These are phyloP conservation scores for Eptatretus atami DNA, from an alignment of 2,797 vertebrate species.

Conservation along the genomic window DNA sequence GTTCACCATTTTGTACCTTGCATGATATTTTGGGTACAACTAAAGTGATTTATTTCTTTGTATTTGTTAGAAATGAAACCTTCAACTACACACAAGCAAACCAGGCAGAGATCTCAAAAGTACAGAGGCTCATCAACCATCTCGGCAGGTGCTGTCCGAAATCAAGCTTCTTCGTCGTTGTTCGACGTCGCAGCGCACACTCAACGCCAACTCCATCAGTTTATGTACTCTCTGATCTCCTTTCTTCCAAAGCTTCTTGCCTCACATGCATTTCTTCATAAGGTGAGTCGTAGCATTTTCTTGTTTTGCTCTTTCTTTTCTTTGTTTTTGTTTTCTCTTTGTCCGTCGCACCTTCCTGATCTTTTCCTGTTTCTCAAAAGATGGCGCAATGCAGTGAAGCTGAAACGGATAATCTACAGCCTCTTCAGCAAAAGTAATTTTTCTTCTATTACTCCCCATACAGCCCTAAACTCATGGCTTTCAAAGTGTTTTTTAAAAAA, in stretches of 20 bases:
- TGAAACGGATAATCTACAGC: constrained; percentile 17
- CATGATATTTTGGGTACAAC: too few relatives aligned
- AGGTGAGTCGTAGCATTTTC: constrained; percentile 18
- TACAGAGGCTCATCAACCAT: too few relatives aligned
- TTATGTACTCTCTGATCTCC: constrained; percentile 49
- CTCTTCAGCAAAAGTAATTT: constrained; percentile 40
- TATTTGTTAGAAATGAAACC: too few relatives aligned
- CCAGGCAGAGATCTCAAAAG: too few relatives aligned
- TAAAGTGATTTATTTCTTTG: too few relatives aligned
- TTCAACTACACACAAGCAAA: too few relatives aligned
- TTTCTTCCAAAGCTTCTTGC: constrained; percentile 53
- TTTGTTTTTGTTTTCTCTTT: too few relatives aligned
- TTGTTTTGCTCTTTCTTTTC: too few relatives aligned
- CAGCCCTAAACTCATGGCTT: neutral
- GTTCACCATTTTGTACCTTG: too few relatives aligned
- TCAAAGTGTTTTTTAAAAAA: neutral
- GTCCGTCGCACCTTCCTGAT: too few relatives aligned
- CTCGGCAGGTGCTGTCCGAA: too few relatives aligned
- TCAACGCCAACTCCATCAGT: constrained; percentile 47
- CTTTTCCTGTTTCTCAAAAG: constrained; percentile 14
- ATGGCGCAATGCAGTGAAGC: constrained; percentile 22
- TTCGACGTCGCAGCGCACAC: constrained; percentile 40
- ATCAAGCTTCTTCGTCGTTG: constrained; percentile 10
- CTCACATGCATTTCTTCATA: constrained; percentile 34
- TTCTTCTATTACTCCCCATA: neutral